Evolutionary conservation across 2,888 invertebrate species (phyloP).

Genomic region (Ormyrus pomaceus): DNA sequence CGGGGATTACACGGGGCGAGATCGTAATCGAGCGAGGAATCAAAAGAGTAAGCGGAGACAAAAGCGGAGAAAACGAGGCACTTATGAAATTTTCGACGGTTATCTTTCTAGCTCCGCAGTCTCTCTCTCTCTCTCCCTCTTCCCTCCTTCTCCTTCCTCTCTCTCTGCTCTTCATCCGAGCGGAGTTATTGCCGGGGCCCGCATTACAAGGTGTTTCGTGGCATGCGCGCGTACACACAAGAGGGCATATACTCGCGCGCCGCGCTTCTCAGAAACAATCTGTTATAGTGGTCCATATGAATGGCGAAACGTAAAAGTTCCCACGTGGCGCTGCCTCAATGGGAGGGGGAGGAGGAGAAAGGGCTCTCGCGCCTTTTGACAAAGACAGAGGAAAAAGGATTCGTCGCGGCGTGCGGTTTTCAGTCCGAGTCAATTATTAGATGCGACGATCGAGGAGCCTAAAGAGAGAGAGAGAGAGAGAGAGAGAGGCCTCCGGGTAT

Average conservation of each 20-base stretch:
- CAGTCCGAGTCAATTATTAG: conserved; percentile 75
- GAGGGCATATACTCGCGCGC: neutral
- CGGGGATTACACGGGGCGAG: neutral
- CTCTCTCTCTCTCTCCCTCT: neutral
- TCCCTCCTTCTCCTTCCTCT: neutral
- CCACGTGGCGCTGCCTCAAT: conserved; percentile 71
- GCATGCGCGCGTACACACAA: neutral
- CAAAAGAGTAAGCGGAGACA: conserved; percentile 8
- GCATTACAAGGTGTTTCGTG: conserved; percentile 61
- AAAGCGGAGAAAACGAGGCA: conserved; percentile 15
- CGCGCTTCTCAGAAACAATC: conserved; percentile 73
- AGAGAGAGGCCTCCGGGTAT: conserved; percentile 53
- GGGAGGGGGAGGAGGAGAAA: conserved; percentile 61
- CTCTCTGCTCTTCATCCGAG: conserved; percentile 40
- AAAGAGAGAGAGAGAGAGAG: conserved; percentile 11
- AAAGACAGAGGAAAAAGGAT: conserved; percentile 62
- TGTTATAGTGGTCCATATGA: conserved; percentile 72
- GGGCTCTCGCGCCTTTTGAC: conserved; percentile 36
- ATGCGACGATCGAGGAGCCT: conserved; percentile 61
- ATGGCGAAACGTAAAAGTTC: conserved; percentile 75
- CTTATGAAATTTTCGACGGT: conserved; percentile 33
- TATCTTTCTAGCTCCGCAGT: conserved; percentile 5
- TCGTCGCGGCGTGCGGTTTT: conserved; percentile 76
- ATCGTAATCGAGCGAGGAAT: conserved; percentile 15
- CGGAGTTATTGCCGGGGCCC: conserved; percentile 56